Evolutionary conservation across 1,140 invertebrate genomes (phyloP).

Genomic region (Matsumurasca onukii): DNA sequence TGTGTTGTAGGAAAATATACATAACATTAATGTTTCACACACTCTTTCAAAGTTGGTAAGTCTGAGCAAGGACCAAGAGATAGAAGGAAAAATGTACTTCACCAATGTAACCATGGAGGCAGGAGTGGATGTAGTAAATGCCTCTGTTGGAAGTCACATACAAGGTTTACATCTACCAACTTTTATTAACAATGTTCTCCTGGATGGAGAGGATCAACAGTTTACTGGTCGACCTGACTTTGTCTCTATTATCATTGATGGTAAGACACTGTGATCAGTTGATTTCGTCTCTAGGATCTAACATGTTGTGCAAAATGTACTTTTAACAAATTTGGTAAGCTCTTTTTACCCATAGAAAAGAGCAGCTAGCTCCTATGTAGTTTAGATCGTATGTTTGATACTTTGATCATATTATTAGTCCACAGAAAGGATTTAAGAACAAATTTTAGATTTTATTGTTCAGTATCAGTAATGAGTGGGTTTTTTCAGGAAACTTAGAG

Average conservation of each 20-base stretch:
- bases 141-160: conserved; percentile 39
- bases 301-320: no score
- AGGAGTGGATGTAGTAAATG: conserved; percentile 30
- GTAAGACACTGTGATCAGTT: no score
- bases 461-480: no score
- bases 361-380: no score
- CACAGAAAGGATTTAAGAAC: no score
- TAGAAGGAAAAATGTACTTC: conserved; percentile 1
- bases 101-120: conserved; percentile 19
- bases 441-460: no score
- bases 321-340: no score
- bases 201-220: conserved; percentile 43
- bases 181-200: conserved; percentile 42
- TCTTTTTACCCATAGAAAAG: no score
- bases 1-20: conserved; percentile 13
- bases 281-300: no score
- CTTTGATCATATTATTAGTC: no score
- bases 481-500: conserved; percentile 37
- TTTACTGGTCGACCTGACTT: conserved; percentile 40
- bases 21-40: conserved; percentile 11
- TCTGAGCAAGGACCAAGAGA: conserved; percentile 10
- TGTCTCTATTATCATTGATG: not conserved
- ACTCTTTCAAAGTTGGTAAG: not conserved
- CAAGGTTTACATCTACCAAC: conserved; percentile 41
- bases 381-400: no score